A percentile compares a stretch with the other conserved stretches of the same genome.
phyloP scores from a whole-genome alignment of 2,888 invertebrate genomes.

The Lepas anatifera region DNA sequence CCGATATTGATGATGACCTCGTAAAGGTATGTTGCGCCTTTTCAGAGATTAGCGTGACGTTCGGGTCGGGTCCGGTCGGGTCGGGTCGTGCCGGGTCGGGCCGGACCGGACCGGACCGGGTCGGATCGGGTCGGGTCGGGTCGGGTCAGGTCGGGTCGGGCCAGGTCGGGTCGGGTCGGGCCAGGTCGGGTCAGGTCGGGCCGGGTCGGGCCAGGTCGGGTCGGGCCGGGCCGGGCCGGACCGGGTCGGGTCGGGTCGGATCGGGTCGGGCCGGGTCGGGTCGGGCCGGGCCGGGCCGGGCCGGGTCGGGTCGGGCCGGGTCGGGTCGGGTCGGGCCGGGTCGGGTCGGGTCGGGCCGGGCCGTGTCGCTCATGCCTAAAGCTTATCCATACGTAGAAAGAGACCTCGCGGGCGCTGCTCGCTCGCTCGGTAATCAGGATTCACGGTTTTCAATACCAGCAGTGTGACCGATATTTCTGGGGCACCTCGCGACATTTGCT shows the following conservation, averaged over 20 bases:
- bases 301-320: conserved; percentile 11
- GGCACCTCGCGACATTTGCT: too few relatives aligned
- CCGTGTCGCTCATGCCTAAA: too few relatives aligned
- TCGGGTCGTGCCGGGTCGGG: background rate
- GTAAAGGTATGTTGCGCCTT: too few relatives aligned
- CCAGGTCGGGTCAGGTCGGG: background rate
- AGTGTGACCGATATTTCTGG: too few relatives aligned
- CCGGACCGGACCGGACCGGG: background rate
- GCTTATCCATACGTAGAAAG: too few relatives aligned
- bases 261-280: conserved; percentile 11
- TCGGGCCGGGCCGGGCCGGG: conserved; percentile 8
- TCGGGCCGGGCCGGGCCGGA: background rate
- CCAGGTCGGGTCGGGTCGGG: conserved; percentile 8
- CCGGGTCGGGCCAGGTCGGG: background rate
- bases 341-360: conserved; percentile 11
- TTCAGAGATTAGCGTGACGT: too few relatives aligned
- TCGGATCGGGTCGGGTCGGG: background rate
- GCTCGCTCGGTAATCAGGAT: too few relatives aligned
- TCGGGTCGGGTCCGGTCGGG: conserved; percentile 6
- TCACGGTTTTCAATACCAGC: too few relatives aligned
- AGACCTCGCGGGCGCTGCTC: too few relatives aligned
- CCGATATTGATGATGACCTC: too few relatives aligned
- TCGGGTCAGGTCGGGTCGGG: conserved; percentile 11
- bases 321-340: conserved; percentile 11
- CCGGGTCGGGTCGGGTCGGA: conserved; percentile 12